phyloP scores from a whole-genome alignment of 30 jellyfish, hydroid and myxozoan species.

The Aurelia coerulea region DNA sequence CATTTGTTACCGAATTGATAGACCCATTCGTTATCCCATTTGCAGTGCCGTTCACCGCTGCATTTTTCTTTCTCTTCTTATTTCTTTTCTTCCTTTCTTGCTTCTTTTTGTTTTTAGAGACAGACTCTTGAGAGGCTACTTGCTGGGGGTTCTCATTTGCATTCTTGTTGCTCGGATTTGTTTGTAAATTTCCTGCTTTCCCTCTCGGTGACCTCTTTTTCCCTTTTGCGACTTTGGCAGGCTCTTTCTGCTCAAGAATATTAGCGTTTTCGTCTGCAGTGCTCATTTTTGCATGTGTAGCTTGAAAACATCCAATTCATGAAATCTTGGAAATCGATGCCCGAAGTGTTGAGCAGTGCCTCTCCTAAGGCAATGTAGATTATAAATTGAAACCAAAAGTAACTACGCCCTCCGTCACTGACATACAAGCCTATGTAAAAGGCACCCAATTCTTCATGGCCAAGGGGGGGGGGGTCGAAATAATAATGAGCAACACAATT shows the following conservation, averaged over 20 bases:
- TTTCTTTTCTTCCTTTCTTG: conserved; percentile 48
- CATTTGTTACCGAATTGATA: neutral
- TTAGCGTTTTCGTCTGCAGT: conserved; percentile 60
- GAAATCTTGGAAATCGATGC: no score
- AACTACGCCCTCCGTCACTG: no score
- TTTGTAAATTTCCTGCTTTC: neutral
- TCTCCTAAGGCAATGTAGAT: no score
- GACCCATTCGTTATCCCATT: neutral
- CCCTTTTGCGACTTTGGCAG: conserved; percentile 1
- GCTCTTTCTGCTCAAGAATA: conserved; percentile 5
- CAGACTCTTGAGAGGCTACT: conserved; percentile 40
- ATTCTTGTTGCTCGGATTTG: neutral
- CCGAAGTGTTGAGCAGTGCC: no score
- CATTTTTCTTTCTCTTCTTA: conserved; percentile 37
- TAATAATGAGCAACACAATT: no score
- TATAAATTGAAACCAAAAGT: no score
- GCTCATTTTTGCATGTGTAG: conserved; percentile 36
- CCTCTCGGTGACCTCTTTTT: conserved; percentile 4
- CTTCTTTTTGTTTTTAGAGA: conserved; percentile 35
- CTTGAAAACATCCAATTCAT: no score
- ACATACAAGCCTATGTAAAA: no score
- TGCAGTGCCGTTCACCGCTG: conserved; percentile 6
- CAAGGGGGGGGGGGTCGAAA: no score
- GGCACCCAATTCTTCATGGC: no score
- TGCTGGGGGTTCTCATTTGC: conserved; percentile 8